Evolutionary conservation across 2,888 invertebrate species (phyloP), one percentile per base, ranked within the genome.

Genomic region (Caenorhabditis drosophilae): DNA sequence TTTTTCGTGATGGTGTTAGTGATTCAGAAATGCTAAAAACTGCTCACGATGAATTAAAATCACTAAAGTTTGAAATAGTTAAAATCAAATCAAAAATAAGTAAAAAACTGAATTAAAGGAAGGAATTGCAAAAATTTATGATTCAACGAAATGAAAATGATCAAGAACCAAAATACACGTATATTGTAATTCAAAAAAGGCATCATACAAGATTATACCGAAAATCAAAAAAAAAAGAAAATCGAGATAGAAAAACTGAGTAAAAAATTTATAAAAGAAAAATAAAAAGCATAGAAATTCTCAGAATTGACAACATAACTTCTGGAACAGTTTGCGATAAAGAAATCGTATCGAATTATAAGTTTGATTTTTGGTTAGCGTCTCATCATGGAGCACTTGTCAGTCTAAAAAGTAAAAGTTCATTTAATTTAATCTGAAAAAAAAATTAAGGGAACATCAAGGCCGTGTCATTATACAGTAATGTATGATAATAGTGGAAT

Each of bases 401-500:
- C 12, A 26, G 51, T 48, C 12, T 25, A 7, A 31, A 9, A 12
- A 31, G 31, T 9, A 31, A 35, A 40, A 18, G 12, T 23, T 12
- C 6, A 22, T 18, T 15, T 18, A 45, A 12, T 40, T 9, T n/a
- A 48, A 48, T 20, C 11, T 22, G 3, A 40, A 40, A 2, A 40
- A 9, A 40, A 40, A 16, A 15, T 62, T 26, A 23, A 70, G 70
- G 98, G 98, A 83, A 99, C 98, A 67, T 93, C 93, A 77, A 89
- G 98, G 69, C 98, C 98, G 60, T 94, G 95, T 26, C 98, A 99
- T 87, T 98, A 99, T 87, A 97, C 97, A 86, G 97, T 98, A 61
- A 88, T 99, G 58, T 97, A 97, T 97, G 98, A 98, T 87, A 97
- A 98, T 88, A 96, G 95, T 86, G 92, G 93, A 86, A 92, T 98